These are phyloP conservation scores for Pipistrellus kuhlii DNA, from an alignment of 2,797 vertebrate genomes.

Conservation along the genomic window DNA sequence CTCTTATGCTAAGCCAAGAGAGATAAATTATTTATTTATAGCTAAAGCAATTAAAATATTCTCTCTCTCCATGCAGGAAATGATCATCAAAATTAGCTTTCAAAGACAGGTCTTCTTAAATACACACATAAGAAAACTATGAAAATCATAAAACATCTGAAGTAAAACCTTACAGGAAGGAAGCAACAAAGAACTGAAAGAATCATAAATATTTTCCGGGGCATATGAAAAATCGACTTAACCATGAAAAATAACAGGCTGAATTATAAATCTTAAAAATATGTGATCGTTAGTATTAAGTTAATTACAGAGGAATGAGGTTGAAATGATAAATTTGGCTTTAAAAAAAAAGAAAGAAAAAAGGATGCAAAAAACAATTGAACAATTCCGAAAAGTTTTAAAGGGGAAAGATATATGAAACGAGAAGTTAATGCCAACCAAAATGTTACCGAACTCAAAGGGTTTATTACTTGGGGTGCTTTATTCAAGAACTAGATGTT, in stretches of 20 bases:
- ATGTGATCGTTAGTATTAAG: neutral
- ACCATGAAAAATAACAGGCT: slow-evolving; percentile 9
- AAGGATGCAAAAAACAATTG: neutral
- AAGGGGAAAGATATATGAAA: neutral
- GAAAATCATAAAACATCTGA: neutral
- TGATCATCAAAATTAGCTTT: slow-evolving; percentile 1
- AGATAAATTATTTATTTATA: neutral
- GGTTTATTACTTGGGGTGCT: neutral
- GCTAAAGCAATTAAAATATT: neutral
- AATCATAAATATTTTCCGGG: neutral
- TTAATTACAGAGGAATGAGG: neutral
- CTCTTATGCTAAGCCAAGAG: neutral
- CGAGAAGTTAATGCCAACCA: neutral
- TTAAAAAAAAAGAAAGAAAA: neutral
- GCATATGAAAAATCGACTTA: neutral
- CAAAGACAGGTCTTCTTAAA: neutral
- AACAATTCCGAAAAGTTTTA: neutral
- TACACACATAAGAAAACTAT: neutral
- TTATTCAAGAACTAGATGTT: neutral
- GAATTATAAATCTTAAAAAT: slow-evolving; percentile 55
- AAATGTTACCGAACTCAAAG: neutral
- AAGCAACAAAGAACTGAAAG: slow-evolving; percentile 12
- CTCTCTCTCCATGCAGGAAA: neutral
- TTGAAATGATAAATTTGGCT: neutral
- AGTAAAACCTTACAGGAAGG: neutral